These are phyloP conservation scores for Morone chrysops DNA, from an alignment of 2,113 vertebrate species.

Conservation along the genomic window DNA sequence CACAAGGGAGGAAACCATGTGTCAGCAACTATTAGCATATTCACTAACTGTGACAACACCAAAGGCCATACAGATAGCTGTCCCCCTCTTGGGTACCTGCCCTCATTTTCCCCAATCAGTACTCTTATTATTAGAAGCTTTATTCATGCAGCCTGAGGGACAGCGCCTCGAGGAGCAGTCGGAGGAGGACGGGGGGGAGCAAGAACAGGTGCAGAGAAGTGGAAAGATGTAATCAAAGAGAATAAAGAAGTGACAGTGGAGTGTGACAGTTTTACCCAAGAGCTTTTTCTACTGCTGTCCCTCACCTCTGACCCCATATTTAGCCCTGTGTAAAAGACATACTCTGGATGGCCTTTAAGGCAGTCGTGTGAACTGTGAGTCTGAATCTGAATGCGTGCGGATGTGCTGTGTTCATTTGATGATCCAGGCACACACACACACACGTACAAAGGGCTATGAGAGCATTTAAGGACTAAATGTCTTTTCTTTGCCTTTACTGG, in stretches of 20 bases:
- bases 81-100: constrained; percentile 22
- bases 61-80: constrained; percentile 33
- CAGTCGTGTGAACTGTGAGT: background rate
- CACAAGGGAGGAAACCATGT: background rate
- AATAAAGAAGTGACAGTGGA: constrained; percentile 55
- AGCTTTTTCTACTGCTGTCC: constrained; percentile 44
- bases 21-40: constrained; percentile 61
- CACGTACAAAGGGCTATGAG: constrained; percentile 1
- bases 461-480: constrained; percentile 33
- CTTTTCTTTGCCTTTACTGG: constrained; percentile 5
- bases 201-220: constrained; percentile 49
- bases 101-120: constrained; percentile 59
- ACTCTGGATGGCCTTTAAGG: constrained; percentile 28
- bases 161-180: constrained; percentile 29
- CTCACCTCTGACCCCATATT: constrained; percentile 54
- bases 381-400: background rate
- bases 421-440: background rate
- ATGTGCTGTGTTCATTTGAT: background rate
- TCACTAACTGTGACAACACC: constrained; percentile 34
- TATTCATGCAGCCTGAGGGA: constrained; percentile 48
- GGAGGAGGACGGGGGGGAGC: background rate
- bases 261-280: constrained; percentile 47
- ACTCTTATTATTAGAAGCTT: constrained; percentile 52
- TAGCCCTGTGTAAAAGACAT: constrained; percentile 10
- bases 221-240: constrained; percentile 63